Base-by-base conservation (phyloP, 2,113 vertebrate species). In the Maccullochella peelii region DNA sequence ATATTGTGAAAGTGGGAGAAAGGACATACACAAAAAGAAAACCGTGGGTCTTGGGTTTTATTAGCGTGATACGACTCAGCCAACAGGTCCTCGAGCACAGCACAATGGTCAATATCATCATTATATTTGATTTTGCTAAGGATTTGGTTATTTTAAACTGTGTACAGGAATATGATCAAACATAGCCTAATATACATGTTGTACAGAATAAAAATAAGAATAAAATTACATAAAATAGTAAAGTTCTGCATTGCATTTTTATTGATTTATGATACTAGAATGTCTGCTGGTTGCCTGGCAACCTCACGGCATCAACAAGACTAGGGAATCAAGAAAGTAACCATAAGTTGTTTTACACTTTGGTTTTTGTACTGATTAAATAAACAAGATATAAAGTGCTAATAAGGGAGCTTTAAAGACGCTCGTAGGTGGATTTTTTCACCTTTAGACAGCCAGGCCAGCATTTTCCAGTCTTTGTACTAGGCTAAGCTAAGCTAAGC, bases 181-280 rank as follows among this genome's bases (percentile, higher is more conserved):
- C 58, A 80, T 50, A 80, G 11, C 5, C 30, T 27, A 21, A 16
- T 66, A 77, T 27, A 33, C 5, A 50, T 80, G n/a, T 69, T 87
- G 54, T 63, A 7, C 33, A 80, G 50, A 52, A 74, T 42, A 66
- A 80, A 55, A 54, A 65, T 21, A 59, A 80, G 15, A 87, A 85
- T 74, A 71, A 79, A 84, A 72, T 23, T 0, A 44, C 6, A 44
- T 70, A 55, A 73, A 80, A 79, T 33, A 58, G 3, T 0, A 23
- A 27, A 2, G 0, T 73, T 77, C 59, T 83, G 36, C 1, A 4
- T 80, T 50, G 42, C 15, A 20, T 54, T 77, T 77, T 84, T 12
- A 33, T 76, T 86, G 0, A 63, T 69, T 38, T 57, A 8, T n/a
- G 18, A 23, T 20, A 30, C 1, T 15, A 20, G 33, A 44, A 44